Evolutionary conservation across 1,140 invertebrate species (phyloP).

Genomic region (Drosophila tropicalis): DNA sequence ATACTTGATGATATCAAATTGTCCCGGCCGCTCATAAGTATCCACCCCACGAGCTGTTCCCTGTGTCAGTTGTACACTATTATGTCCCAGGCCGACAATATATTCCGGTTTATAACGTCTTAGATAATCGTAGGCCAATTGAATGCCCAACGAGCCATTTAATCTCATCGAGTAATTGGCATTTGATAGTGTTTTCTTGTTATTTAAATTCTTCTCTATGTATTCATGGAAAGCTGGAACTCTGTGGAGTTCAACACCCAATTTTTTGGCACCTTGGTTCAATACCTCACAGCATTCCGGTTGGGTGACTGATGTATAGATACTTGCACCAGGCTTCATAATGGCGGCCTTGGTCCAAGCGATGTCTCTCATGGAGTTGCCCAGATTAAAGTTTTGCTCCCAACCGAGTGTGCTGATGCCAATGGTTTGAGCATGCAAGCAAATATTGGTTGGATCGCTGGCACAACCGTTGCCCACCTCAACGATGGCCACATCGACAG

Average conservation of each 20-base stretch:
- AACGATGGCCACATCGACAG: constrained; percentile 96
- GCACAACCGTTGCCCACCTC: constrained; percentile 99
- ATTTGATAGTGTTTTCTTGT: constrained; percentile 41
- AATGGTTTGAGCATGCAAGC: constrained; percentile 91
- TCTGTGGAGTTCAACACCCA: constrained; percentile 84
- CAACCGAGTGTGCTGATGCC: constrained; percentile 91
- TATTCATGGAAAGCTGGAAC: constrained; percentile 52
- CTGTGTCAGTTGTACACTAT: constrained; percentile 45
- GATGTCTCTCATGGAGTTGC: constrained; percentile 93
- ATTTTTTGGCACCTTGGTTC: constrained; percentile 87
- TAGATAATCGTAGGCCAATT: constrained; percentile 90
- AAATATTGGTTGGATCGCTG: constrained; percentile 96
- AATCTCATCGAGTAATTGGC: constrained; percentile 70
- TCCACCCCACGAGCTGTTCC: constrained; percentile 84
- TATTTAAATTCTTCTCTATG: constrained; percentile 32
- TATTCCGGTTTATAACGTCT: constrained; percentile 64
- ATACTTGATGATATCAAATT: constrained; percentile 87
- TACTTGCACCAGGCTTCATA: constrained; percentile 90
- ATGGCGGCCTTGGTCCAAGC: constrained; percentile 98
- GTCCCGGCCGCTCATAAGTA: constrained; percentile 88
- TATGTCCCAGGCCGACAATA: constrained; percentile 44
- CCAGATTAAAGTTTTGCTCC: constrained; percentile 94
- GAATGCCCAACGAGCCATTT: constrained; percentile 95
- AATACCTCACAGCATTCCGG: constrained; percentile 89
- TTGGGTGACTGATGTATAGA: constrained; percentile 89